Percentiles rank a stretch among this genome's conserved stretches.
Evolutionary conservation across 2,113 vertebrate genomes (phyloP).

Genomic region (Carassius carassius): DNA sequence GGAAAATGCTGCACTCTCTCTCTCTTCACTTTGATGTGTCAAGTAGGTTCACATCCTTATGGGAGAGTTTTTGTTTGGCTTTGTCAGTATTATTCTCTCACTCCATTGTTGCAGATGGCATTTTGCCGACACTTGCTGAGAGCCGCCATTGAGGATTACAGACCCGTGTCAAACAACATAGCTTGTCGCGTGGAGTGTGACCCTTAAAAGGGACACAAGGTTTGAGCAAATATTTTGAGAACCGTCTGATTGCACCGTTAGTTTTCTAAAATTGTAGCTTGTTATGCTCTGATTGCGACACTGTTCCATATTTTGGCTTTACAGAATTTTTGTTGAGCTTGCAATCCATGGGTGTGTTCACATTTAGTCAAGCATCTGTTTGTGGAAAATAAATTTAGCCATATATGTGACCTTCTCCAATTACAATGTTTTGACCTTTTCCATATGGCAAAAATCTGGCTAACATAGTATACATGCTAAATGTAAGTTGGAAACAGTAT

Average conservation of each 20-base stretch:
- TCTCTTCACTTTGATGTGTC: constrained; percentile 31
- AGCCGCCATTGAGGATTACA: constrained; percentile 31
- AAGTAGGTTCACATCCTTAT: not conserved
- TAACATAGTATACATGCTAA: not conserved
- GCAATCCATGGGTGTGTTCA: not conserved
- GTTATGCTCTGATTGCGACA: constrained; percentile 4
- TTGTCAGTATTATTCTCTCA: constrained; percentile 36
- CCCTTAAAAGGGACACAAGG: not conserved
- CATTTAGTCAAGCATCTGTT: constrained; percentile 15
- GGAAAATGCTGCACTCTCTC: not conserved
- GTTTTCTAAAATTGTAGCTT: not conserved
- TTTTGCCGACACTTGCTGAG: constrained; percentile 2
- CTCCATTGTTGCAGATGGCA: constrained; percentile 28
- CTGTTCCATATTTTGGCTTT: constrained; percentile 40
- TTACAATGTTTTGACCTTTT: not conserved
- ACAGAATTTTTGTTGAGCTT: not conserved
- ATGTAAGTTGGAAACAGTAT: not conserved
- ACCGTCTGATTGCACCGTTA: not conserved
- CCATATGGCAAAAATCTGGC: not conserved
- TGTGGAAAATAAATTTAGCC: not conserved
- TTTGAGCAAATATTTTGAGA: constrained; percentile 14
- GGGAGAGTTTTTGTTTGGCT: constrained; percentile 26
- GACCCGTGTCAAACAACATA: not conserved
- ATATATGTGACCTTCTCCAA: not conserved
- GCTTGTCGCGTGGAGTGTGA: not conserved